Base-by-base conservation (phyloP, 2,113 vertebrate genomes). In the Tyto alba region DNA sequence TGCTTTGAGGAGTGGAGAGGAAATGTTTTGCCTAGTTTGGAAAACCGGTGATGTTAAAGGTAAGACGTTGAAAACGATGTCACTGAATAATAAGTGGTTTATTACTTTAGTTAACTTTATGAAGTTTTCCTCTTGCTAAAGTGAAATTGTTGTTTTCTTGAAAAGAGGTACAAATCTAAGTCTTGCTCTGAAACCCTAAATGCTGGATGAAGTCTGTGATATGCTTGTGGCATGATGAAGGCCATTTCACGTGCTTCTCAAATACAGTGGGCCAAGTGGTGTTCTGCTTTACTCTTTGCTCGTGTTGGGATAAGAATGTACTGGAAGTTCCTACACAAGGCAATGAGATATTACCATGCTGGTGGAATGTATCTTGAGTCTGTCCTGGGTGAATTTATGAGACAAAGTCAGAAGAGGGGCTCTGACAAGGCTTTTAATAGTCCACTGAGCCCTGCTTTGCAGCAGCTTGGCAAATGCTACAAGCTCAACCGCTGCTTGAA, bases 191-290 rank as follows among this genome's bases (percentile, higher is more conserved):
- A 67, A 67, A 40, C 30, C 1, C 7, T 7, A 4, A 29, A 11
- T 57, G 2, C 32, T n/a, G 32, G 63, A 20, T 57, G 7, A 30
- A 41, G 15, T 78, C 60, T 68, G 27, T 47, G 67, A 16, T 9
- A 55, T 32, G n/a, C 59, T 74, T 63, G 26, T 74, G 67, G 32
- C 41, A 4, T 56, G 64, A 13, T 67, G 62, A 77, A 59, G 20
- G 29, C 15, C 11, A 14, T 72, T 69, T 66, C 32, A 56, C 17
- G 6, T 1, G 1, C 4, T 40, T 48, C 59, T 48, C 41, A 38
- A 9, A 23, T 7, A 6, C 20, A 4, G 19, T 4, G 34, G 23
- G 7, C 30, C 40, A 68, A 50, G 17, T 0, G 16, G 6, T 47
- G 23, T 8, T 77, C 36, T 68, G 20, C 50, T 56, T 68, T 21